A percentile compares a stretch with the other conserved stretches of the same genome.
phyloP scores from a whole-genome alignment of 2,888 invertebrate species.

The Ecliptopera silaceata region DNA sequence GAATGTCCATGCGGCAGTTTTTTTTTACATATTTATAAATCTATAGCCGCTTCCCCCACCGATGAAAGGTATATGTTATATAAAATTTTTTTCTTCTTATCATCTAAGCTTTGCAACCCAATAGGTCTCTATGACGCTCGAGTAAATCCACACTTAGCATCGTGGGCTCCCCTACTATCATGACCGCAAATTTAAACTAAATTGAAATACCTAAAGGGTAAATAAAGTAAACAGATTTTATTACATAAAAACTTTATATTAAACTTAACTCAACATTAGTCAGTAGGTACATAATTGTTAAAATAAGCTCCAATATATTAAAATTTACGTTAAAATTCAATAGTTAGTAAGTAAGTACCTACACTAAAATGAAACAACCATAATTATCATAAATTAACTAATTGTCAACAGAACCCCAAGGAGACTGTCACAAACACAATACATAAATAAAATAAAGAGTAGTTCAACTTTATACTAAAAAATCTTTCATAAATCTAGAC shows the following conservation, averaged over 20 bases:
- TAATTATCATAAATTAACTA: neutral
- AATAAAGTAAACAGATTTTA: neutral
- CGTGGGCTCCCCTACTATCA: too few relatives aligned
- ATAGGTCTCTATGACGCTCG: too few relatives aligned
- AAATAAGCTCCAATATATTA: neutral
- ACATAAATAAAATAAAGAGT: neutral
- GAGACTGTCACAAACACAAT: neutral
- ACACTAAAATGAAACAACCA: conserved; percentile 1
- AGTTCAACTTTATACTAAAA: neutral
- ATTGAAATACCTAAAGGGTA: too few relatives aligned
- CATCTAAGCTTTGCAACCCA: too few relatives aligned
- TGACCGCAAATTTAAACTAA: too few relatives aligned
- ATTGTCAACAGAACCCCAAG: neutral
- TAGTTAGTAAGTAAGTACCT: too few relatives aligned
- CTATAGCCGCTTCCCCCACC: too few relatives aligned
- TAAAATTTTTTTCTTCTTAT: too few relatives aligned
- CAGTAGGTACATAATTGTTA: conserved; percentile 13
- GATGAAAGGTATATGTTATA: too few relatives aligned
- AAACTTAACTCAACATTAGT: conserved; percentile 9
- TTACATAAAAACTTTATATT: conserved; percentile 6
- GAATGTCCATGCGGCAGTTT: too few relatives aligned
- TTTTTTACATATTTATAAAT: too few relatives aligned
- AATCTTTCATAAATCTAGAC: conserved; percentile 10
- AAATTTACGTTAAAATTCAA: neutral
- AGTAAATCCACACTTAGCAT: too few relatives aligned